Conservation (phyloP, 2,113 vertebrate genomes). For the Dicerorhinus sumatrensis region DNA sequence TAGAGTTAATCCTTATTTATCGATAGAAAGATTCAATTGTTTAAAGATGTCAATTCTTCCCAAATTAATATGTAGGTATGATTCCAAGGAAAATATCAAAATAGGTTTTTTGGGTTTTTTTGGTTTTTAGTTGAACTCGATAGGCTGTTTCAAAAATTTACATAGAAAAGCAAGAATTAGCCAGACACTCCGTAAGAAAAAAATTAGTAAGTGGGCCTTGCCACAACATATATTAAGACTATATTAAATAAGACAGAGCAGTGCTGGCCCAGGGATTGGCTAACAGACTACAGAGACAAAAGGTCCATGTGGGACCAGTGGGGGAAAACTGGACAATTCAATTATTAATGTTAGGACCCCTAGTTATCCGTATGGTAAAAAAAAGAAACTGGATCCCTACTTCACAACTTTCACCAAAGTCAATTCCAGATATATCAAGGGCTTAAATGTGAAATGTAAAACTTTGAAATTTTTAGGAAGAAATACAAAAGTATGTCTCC, state of each 20-base stretch:
- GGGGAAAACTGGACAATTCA: neutral
- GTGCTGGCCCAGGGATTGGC: neutral
- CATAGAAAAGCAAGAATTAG: constrained; percentile 7
- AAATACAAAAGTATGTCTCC: neutral
- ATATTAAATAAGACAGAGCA: neutral
- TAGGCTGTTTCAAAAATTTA: constrained; percentile 33
- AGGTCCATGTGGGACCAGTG: neutral
- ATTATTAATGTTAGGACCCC: neutral
- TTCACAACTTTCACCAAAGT: neutral
- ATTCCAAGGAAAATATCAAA: neutral
- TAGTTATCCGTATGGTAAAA: neutral
- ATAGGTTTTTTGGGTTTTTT: neutral
- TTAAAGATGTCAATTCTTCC: neutral
- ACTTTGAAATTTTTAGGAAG: constrained; percentile 10
- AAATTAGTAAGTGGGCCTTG: neutral
- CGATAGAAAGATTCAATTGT: neutral
- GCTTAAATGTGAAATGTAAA: neutral
- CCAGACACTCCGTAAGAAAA: constrained; percentile 7
- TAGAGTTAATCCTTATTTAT: neutral
- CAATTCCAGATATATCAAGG: neutral
- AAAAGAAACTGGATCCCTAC: neutral
- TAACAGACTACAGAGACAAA: neutral
- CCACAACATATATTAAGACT: neutral
- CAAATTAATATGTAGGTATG: neutral
- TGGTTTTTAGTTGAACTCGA: neutral